phyloP scores from a whole-genome alignment of 1,140 invertebrate species.

The Hyles vespertilio region DNA sequence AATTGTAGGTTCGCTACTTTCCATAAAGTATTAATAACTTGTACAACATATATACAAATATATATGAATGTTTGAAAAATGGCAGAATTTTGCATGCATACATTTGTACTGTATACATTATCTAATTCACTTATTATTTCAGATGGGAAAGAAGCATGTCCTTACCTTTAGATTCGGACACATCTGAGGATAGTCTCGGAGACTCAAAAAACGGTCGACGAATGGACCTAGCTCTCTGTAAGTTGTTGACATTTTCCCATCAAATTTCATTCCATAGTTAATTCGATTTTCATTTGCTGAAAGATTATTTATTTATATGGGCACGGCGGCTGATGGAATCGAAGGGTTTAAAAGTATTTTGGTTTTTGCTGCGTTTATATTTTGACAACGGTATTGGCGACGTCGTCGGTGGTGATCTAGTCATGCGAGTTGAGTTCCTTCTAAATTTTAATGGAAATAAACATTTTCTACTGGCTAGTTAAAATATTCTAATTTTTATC shows the following conservation, averaged over 20 bases:
- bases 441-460: not conserved
- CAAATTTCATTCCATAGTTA: conserved; percentile 44
- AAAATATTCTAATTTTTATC: too few relatives aligned
- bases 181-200: conserved; percentile 73
- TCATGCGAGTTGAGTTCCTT: conserved; percentile 26
- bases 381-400: conserved; percentile 35
- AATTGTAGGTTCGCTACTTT: too few relatives aligned
- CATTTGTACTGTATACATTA: not conserved
- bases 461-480: not conserved
- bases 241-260: conserved; percentile 53
- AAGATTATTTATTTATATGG: conserved; percentile 67
- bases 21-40: too few relatives aligned
- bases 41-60: not conserved
- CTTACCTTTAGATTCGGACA: conserved; percentile 76
- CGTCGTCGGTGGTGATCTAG: conserved; percentile 32
- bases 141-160: conserved; percentile 83
- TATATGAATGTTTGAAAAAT: not conserved
- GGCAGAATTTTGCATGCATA: not conserved
- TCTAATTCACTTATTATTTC: conserved; percentile 18
- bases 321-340: conserved; percentile 58
- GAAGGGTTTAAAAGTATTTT: conserved; percentile 38
- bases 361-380: conserved; percentile 29
- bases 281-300: conserved; percentile 70
- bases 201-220: conserved; percentile 74
- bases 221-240: conserved; percentile 85